Evolutionary conservation across 2,888 invertebrate genomes (phyloP).

Genomic region (Nephrotoma guestfalica): DNA sequence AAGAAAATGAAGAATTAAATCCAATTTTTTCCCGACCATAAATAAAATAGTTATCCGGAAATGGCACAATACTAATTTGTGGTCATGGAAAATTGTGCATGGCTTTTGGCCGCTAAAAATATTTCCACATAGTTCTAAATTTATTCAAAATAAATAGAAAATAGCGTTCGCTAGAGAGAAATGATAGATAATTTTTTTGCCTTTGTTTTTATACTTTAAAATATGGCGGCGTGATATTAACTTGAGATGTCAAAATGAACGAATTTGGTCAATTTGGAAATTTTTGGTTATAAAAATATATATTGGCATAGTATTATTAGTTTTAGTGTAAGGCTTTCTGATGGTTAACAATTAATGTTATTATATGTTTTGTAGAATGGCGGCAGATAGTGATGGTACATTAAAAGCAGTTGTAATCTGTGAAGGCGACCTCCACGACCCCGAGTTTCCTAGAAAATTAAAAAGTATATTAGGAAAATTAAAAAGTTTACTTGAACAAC

Average conservation of each 20-base stretch:
- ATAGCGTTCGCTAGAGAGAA: neutral
- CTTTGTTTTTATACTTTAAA: conserved; percentile 4
- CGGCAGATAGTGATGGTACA: conserved; percentile 71
- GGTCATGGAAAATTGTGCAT: neutral
- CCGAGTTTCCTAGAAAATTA: conserved; percentile 69
- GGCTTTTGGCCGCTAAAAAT: neutral
- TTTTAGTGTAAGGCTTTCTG: neutral
- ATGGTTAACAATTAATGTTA: conserved; percentile 5
- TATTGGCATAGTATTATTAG: neutral
- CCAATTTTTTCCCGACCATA: neutral
- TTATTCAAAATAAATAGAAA: neutral
- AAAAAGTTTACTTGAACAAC: conserved; percentile 51
- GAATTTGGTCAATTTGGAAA: neutral
- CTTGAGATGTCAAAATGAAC: conserved; percentile 1
- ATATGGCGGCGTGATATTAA: conserved; percentile 1
- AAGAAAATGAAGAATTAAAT: conserved; percentile 1
- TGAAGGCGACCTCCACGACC: conserved; percentile 81
- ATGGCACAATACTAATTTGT: neutral
- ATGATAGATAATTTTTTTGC: neutral
- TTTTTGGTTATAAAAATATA: neutral
- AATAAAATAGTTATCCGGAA: neutral
- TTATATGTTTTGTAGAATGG: conserved; percentile 39
- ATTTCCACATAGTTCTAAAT: neutral
- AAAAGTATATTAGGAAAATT: conserved; percentile 62
- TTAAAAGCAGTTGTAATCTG: conserved; percentile 76